Evolutionary conservation across 1,140 invertebrate genomes (phyloP), one percentile per base, ranked within the genome.

Genomic region (Cardiocondyla obscurior): DNA sequence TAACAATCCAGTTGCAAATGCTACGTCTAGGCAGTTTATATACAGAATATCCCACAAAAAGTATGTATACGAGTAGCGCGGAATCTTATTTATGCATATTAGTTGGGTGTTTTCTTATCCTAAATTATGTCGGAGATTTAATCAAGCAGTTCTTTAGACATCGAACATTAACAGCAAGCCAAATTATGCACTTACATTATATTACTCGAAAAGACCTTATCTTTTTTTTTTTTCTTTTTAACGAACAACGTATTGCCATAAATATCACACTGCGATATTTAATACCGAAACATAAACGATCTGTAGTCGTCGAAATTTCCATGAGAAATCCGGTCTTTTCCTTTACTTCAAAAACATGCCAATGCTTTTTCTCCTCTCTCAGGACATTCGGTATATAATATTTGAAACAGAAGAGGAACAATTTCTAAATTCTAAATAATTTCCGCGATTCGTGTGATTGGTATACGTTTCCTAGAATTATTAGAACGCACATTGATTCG

Each of bases 1-100:
- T 19, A 74, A 53, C 74, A 39, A 49, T 64, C 19, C 19, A 46
- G 19, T 79, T 67, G 22, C 60, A 67, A 33, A 79, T 51, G 25
- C 55, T 62, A 76, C 19, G 22, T 33, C n/a, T 30, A 67, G 67
- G 74, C 46, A 53, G 1, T 30, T 79, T 67, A 79, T 79, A 79
- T 79, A 79, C 74, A 53, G 62, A 79, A 79, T 79, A 79, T 79
- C 74, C 60, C 7, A 79, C 28, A 76, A 64, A 79, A 60, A 42
- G 22, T 39, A 19, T 46, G 44, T 69, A 16, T 5, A n/a, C 16
- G 57, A 60, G 12, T 19, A 46, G 4, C 39, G 39, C 14, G 36
- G 33, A n/a, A 22, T 46, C 28, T 62, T 7, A 62, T 46, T 44
- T 76, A 6, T 28, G 28, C 12, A 65, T 53, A 57, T 67, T 65